A percentile compares a stretch with the other conserved stretches of the same genome.
Conservation (phyloP, 1,140 invertebrate genomes). For the Drosophila micromelanica region DNA sequence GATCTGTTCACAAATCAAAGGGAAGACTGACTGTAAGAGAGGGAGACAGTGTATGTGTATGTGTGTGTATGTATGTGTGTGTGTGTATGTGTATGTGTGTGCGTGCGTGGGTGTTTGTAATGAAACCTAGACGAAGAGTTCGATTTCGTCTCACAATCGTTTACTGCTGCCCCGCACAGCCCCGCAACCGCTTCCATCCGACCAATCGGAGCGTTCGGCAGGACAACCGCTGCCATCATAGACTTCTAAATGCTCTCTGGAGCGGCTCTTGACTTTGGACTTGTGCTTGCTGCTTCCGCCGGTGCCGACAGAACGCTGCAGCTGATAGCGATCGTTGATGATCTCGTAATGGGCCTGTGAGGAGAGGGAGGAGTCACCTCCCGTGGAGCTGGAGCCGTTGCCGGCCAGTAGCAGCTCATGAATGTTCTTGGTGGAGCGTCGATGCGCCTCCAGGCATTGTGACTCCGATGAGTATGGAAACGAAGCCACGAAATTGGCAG, state of each 20-base stretch:
- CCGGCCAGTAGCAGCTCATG: conserved; percentile 82
- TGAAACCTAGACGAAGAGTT: conserved; percentile 67
- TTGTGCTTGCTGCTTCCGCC: conserved; percentile 58
- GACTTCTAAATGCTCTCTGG: conserved; percentile 66
- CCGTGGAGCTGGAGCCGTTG: conserved; percentile 6
- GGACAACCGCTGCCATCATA: conserved; percentile 37
- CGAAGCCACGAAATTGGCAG: conserved; percentile 75
- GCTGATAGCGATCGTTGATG: conserved; percentile 66
- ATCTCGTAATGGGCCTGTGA: conserved; percentile 60
- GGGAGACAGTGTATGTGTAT: conserved; percentile 8
- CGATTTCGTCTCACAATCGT: conserved; percentile 68
- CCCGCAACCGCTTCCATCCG: conserved; percentile 50
- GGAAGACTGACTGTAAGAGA: conserved; percentile 21
- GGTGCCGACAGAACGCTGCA: conserved; percentile 36
- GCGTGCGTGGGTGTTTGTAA: not conserved
- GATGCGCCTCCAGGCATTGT: conserved; percentile 81
- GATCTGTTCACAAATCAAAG: conserved; percentile 45
- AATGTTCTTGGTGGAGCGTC: conserved; percentile 81
- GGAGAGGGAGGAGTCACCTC: conserved; percentile 4
- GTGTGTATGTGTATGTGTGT: conserved; percentile 3
- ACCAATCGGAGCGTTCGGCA: conserved; percentile 63
- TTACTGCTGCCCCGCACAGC: conserved; percentile 35
- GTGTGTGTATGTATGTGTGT: too few species aligned
- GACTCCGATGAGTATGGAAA: conserved; percentile 82
- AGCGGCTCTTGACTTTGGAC: conserved; percentile 63